Base-by-base conservation (phyloP, 2,113 vertebrate species). In the Okapia johnstoni region DNA sequence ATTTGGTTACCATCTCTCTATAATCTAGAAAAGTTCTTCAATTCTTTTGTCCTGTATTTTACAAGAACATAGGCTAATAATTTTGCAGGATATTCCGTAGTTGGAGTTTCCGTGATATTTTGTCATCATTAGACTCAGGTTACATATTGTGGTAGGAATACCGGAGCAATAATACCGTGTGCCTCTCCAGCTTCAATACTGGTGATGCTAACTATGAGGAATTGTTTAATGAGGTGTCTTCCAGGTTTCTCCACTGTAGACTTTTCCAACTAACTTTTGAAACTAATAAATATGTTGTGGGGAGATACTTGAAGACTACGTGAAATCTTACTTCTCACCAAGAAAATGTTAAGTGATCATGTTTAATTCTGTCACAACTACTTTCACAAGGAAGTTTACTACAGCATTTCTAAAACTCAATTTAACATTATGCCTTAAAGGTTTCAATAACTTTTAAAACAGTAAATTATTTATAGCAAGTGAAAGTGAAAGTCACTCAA, bases 381-480 rank as follows among this genome's bases (percentile, higher is more conserved):
- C 3, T 54, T 83, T 60, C 5, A 23, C n/a, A 84, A 50, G 4
- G 2, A 30, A 77, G 12, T 11, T 92, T 48, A 11, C 58, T 36
- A 25, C n/a, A 17, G 55, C 26, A 23, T 50, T 48, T 73, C 79
- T 58, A 48, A 81, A 19, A 73, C 43, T 86, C 25, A 36, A 7
- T 61, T 46, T 73, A 84, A 88, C 28, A 36, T 8, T 70, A 2
- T 30, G 1, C 30, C 43, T 40, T 19, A 89, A 73, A 92, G 7
- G 3, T 52, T 8, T 25, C 79, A 91, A 58, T 63, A 28, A 5
- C 61, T 28, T 26, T 30, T 52, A 73, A 92, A 19, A 85, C 7
- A 79, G 25, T 63, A 81, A 83, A 88, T 48, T 97, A 57, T 57
- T 57, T 25, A 57, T 25, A 58, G 57, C 57, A 58, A 28, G 11